Percentiles rank a stretch among this genome's conserved stretches.
phyloP scores from a whole-genome alignment of 2,888 invertebrate genomes.

The Gari tellinella region DNA sequence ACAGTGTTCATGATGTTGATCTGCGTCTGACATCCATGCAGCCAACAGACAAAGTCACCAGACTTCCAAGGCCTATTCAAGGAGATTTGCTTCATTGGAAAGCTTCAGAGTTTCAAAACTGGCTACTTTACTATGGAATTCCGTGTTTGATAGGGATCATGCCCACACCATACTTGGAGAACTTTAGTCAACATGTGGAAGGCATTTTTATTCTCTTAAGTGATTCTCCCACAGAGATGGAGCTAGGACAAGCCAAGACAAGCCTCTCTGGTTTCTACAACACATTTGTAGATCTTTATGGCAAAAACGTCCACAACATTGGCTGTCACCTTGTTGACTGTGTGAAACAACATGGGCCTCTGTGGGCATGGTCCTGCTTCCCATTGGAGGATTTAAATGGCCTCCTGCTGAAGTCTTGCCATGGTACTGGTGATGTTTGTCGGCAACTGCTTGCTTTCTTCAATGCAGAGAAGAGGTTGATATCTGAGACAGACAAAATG shows the following conservation, averaged over 20 bases:
- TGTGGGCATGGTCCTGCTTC: slow-evolving; percentile 44
- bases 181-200: slow-evolving; percentile 24
- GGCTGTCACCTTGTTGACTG: slow-evolving; percentile 18
- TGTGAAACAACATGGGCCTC: slow-evolving; percentile 20
- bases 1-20: slow-evolving; percentile 9
- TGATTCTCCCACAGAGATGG: slow-evolving; percentile 13
- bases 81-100: slow-evolving; percentile 20
- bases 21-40: slow-evolving; percentile 16
- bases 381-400: slow-evolving; percentile 34
- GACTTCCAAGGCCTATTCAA: slow-evolving; percentile 31
- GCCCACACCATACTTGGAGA: slow-evolving; percentile 13
- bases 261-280: background rate
- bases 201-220: slow-evolving; percentile 27
- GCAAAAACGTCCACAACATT: slow-evolving; percentile 15
- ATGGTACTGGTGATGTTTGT: slow-evolving; percentile 16
- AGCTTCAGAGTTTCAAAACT: slow-evolving; percentile 41
- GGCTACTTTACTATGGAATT: slow-evolving; percentile 27
- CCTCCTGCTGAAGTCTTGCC: slow-evolving; percentile 2
- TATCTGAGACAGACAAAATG: background rate
- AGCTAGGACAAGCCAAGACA: background rate
- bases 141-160: slow-evolving; percentile 31
- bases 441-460: slow-evolving; percentile 2
- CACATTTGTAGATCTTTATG: slow-evolving; percentile 5
- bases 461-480: background rate
- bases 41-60: slow-evolving; percentile 26